Base-by-base conservation (phyloP, 1,140 invertebrate genomes). In the Drosophila bocki region DNA sequence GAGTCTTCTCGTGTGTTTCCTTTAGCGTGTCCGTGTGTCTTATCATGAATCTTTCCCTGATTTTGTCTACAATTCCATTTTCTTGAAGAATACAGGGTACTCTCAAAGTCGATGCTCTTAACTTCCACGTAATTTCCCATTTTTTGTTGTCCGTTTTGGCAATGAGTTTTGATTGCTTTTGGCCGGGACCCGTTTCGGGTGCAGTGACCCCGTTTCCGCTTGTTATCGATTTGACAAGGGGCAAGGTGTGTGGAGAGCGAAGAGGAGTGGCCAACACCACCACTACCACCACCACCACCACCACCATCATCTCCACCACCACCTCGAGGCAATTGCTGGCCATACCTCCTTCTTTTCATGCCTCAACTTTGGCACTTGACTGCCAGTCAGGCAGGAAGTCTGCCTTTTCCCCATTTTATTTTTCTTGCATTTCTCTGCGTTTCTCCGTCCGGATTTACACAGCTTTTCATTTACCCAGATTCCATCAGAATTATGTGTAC, bases 131-230 rank as follows among this genome's bases (percentile, higher is more conserved):
- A 54, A 54, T 54, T 57, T 44, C 32, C 57, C 51, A 56, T 57
- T 50, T 61, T 59, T 57, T 56, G 47, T 57, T 50, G 51, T 59
- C 76, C 84, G 64, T 87, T 87, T 87, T 87, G 84, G 84, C 84
- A 88, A 80, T 87, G 84, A 90, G 85, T 87, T 87, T 87, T 87
- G 84, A 87, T 87, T 87, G 84, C 84, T 87, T 88, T 87, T 78
- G 77, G 85, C 80, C 77, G 82, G 83, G 77, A 56, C 84, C 82
- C 75, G 75, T 77, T 77, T 88, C 79, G 85, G 85, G 84, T 87
- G 84, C 84, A 90, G 53, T 88, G 84, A 90, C 84, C 84, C 84
- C 84, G 80, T 87, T 87, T 87, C 84, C 84, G 80, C 84, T 88
- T 84, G 80, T 90, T 87, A 87, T 87, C 84, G 84, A 87, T 87